Evolutionary conservation across 2,888 invertebrate species (phyloP), one percentile per base, ranked within the genome.

Genomic region (Hypercompe scribonia): DNA sequence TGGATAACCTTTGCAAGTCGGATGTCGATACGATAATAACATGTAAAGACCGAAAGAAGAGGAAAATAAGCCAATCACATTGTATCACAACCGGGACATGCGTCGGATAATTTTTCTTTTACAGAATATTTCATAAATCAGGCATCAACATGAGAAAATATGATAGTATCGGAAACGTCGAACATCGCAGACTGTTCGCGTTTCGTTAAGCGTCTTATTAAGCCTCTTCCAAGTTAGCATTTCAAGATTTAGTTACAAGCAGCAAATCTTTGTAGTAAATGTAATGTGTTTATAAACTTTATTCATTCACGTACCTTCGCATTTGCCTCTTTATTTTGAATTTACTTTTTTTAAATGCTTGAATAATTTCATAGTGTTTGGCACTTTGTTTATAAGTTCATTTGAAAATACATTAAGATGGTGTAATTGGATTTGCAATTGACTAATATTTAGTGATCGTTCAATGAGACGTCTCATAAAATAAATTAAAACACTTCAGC

Each of bases 11-110:
- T 84, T 77, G 77, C 79, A 85, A 88, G 87, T 85, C 86, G 89
- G 88, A 88, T 90, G 88, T 88, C 87, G 89, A 89, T 87, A 88
- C 84, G 87, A 89, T 91, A 91, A 92, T 90, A 91, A 88, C 88
- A 89, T 90, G 91, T 90, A 90, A 90, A 90, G 89, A 90, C 84
- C 88, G 86, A 88, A 88, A 89, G 87, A 89, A 81, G 86, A 87
- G 85, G 87, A 87, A 90, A 88, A 91, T 90, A 90, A 90, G 89
- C 86, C 90, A 91, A 92, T 93, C 90, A 92, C 86, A 90, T 90
- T 90, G 90, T 90, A 90, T 88, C 88, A 89, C 88, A 90, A 91
- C 88, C 89, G 87, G 85, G 81, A 87, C 86, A 88, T 86, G 85
- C 86, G 86, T 82, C 88, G 85, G 86, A 92, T 92, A 89, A 92